Evolutionary conservation across 92 coral and sea anemone species (phyloP), one percentile per base, ranked within the genome.

Genomic region (Zoanthus sociatus): DNA sequence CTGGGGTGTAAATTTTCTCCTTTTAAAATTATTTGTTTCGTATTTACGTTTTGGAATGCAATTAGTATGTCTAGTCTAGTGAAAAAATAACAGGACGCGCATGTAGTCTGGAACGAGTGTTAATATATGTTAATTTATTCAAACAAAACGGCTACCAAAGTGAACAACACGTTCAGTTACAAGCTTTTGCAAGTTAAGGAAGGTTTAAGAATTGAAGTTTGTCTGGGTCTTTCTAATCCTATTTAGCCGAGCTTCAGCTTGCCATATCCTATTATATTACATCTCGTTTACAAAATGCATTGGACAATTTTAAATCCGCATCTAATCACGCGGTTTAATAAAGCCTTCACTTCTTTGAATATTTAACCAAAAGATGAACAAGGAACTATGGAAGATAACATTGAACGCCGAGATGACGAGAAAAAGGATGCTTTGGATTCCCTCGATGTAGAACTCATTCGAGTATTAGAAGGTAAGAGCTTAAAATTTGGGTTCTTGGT

Each of bases 111-210:
- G 69, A 20, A 63, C 69, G n/a, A 63, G 26, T 26, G 55, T 63
- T 63, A 63, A 63, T 16, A 16, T 63, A 63, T 63, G 69, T 63
- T 63, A 63, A 63, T 63, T 56, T 78, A 78, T 78, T 18, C 72
- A 78, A 78, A 78, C 83, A 78, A 78, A 78, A 70, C 71, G 18
- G 7, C 18, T 5, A 61, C 4, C 69, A 42, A 78, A 78, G 83
- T 78, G 83, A 78, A 60, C 83, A 78, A 78, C 83, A 13, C 61
- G 79, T 18, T 50, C 14, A 42, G 42, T 54, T 12, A 15, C 17
- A 16, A 55, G 83, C 70, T 30, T 6, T 11, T 16, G 26, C 12
- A 32, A 37, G 68, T 31, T 13, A 0, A 10, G 33, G n/a, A 63
- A 78, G 58, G 72, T 78, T 60, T 42, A 47, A 16, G 11, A 30